Conservation (phyloP, 2,113 vertebrate genomes). For the Rhagologus leucostigma region DNA sequence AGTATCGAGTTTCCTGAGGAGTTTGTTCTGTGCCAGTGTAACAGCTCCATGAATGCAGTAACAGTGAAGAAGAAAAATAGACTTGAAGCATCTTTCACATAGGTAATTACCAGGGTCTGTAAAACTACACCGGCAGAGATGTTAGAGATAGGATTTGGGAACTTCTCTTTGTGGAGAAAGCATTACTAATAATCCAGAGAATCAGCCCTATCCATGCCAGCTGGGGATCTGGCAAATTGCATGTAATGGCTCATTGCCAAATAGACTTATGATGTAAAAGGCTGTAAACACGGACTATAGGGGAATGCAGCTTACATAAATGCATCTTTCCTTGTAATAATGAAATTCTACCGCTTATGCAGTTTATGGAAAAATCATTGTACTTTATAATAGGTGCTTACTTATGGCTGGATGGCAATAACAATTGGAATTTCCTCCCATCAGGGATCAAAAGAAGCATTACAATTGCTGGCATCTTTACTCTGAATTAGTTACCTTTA, state of each 20-base stretch:
- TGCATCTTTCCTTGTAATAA: neutral
- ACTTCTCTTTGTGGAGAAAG: neutral
- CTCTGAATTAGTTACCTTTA: neutral
- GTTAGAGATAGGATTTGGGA: neutral
- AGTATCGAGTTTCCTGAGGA: neutral
- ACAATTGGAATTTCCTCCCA: constrained; percentile 8
- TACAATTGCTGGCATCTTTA: neutral
- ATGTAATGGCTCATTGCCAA: neutral
- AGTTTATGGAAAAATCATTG: neutral
- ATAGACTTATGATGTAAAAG: neutral
- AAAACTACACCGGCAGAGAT: neutral
- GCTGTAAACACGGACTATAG: neutral
- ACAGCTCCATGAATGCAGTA: neutral
- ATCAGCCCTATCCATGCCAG: neutral
- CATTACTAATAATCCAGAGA: neutral
- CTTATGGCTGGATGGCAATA: neutral
- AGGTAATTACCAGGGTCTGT: neutral
- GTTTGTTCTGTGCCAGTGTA: neutral
- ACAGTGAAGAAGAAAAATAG: neutral
- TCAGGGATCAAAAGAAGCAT: neutral
- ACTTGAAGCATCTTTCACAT: neutral
- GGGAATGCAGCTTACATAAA: neutral
- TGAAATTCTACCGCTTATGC: neutral
- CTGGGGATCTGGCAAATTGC: neutral
- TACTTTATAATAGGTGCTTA: neutral